A percentile compares a stretch with the other conserved stretches of the same genome.
Conservation (phyloP, 2,888 invertebrate species). For the Caenorhabditis doughertyi region DNA sequence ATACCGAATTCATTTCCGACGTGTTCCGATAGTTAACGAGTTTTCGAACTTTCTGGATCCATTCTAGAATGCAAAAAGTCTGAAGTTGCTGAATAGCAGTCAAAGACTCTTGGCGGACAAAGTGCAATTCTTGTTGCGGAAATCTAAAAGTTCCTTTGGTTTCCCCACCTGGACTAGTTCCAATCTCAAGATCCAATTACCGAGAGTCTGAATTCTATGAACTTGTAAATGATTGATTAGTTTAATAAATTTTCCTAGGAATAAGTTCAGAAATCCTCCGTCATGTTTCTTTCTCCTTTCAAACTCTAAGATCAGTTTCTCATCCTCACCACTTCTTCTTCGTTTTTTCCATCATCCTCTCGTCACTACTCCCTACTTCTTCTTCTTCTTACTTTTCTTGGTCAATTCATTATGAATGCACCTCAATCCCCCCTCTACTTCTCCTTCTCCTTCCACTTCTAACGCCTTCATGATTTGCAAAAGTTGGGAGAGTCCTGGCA, state of each 20-base stretch:
- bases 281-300: neutral
- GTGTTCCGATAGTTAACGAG: no score
- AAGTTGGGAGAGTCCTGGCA: slow-evolving; percentile 10
- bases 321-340: neutral
- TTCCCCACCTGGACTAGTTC: no score
- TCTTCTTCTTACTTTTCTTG: neutral
- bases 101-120: no score
- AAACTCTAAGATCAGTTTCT: slow-evolving; percentile 36
- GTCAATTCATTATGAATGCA: slow-evolving; percentile 56
- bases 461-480: slow-evolving; percentile 38
- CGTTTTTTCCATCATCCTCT: neutral
- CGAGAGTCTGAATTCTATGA: neutral
- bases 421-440: slow-evolving; percentile 9
- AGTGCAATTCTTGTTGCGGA: no score
- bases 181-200: no score
- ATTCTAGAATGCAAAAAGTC: no score
- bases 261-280: neutral
- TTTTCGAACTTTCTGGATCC: no score
- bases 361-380: slow-evolving; percentile 16
- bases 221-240: neutral
- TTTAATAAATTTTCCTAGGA: neutral
- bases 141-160: no score
- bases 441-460: neutral
- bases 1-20: no score
- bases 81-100: no score